Conservation (phyloP, 2,113 vertebrate species). For the Nanorana parkeri region DNA sequence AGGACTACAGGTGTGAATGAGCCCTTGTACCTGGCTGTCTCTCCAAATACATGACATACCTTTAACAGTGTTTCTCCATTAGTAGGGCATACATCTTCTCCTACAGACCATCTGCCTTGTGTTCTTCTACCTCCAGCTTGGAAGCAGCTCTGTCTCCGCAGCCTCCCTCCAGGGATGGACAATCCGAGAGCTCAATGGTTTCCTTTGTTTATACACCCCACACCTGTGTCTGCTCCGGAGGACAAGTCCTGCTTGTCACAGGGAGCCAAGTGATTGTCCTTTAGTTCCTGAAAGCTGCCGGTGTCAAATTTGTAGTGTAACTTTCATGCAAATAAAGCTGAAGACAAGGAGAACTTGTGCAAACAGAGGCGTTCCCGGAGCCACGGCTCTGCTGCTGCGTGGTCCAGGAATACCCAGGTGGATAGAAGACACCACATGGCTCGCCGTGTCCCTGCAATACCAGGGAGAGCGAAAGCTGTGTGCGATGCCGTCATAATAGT, state of each 20-base stretch:
- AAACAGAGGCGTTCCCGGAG: conserved; percentile 48
- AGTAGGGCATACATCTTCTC: too few relatives aligned
- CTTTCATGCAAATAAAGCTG: conserved; percentile 40
- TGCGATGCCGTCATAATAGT: too few relatives aligned
- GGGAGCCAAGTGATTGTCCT: neutral
- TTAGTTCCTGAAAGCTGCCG: neutral
- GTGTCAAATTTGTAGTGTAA: conserved; percentile 22
- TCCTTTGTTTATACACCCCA: neutral
- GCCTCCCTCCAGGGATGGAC: conserved; percentile 21
- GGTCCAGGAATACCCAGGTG: conserved; percentile 12
- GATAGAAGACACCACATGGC: neutral
- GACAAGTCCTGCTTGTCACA: neutral
- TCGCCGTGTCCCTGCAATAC: neutral
- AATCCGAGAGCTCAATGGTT: neutral
- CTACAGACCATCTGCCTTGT: too few relatives aligned
- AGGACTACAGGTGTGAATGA: too few relatives aligned
- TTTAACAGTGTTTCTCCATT: neutral
- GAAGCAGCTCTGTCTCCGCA: neutral
- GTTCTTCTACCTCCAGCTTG: conserved; percentile 1
- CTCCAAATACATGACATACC: neutral
- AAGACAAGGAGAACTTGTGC: conserved; percentile 13
- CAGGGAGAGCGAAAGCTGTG: neutral
- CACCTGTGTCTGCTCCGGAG: neutral
- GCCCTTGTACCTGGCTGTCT: too few relatives aligned
- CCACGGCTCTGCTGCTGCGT: neutral